Percentiles rank a stretch among this genome's conserved stretches.
phyloP scores from a whole-genome alignment of 2,113 vertebrate genomes.

The Lycaon pictus region DNA sequence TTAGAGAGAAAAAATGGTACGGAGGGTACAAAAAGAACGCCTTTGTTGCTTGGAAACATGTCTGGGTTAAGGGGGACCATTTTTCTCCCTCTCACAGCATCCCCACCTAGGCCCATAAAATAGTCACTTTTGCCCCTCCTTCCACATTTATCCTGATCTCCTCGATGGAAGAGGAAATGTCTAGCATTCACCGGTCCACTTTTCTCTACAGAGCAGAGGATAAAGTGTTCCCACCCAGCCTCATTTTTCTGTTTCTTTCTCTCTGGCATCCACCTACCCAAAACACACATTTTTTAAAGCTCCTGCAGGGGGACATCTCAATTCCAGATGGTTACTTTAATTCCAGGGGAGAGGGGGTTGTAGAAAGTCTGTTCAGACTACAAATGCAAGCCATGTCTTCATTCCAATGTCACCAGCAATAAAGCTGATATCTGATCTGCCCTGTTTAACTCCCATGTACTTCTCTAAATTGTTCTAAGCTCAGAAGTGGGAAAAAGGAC shows the following conservation, averaged over 20 bases:
- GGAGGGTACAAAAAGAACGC: background rate
- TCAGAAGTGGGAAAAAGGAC: background rate
- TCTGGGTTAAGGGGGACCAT: conserved; percentile 4
- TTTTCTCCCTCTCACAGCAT: conserved; percentile 26
- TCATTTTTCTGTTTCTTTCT: background rate
- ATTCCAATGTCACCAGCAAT: background rate
- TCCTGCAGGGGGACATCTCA: background rate
- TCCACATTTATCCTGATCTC: conserved; percentile 36
- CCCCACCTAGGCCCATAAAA: background rate
- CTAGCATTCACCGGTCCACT: background rate
- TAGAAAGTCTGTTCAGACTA: background rate
- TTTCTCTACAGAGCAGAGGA: background rate
- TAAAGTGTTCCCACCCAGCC: background rate
- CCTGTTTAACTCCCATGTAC: background rate
- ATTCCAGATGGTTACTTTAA: conserved; percentile 10
- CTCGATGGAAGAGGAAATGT: background rate
- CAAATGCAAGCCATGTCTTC: background rate
- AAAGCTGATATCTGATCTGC: background rate
- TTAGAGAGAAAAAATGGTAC: background rate
- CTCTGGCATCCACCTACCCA: background rate
- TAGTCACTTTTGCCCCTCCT: background rate
- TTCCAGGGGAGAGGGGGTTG: background rate
- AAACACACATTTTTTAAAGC: background rate
- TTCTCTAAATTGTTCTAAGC: background rate
- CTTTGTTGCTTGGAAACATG: conserved; percentile 43